A percentile compares a stretch with the other conserved stretches of the same genome.
phyloP scores from a whole-genome alignment of 1,140 invertebrate species.

The Planococcus citri region DNA sequence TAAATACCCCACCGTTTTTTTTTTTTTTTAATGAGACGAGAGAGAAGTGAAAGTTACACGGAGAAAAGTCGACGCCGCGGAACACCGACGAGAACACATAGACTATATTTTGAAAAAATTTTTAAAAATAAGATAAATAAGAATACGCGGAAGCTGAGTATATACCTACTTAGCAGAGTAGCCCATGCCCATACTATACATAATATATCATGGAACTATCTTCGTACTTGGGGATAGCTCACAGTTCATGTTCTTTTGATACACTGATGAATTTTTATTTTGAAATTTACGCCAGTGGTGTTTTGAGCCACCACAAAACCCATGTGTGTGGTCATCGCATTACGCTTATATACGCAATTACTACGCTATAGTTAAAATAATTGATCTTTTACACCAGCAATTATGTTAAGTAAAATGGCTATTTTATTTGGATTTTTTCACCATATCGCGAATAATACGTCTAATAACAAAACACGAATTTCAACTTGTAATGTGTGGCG shows the following conservation, averaged over 20 bases:
- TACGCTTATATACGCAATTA: not conserved
- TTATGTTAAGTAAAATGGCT: not conserved
- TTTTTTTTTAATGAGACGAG: no score
- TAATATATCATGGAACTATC: no score
- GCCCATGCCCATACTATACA: no score
- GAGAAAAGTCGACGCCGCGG: not conserved
- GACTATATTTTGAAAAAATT: slow-evolving; percentile 2
- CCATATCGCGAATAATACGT: not conserved
- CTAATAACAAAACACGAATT: not conserved
- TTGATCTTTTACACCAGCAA: not conserved
- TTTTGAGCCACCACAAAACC: no score
- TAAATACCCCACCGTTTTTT: not conserved
- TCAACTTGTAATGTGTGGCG: not conserved
- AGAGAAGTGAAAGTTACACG: not conserved
- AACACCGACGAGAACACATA: not conserved
- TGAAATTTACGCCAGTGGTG: not conserved
- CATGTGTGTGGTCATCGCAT: not conserved
- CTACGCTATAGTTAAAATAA: not conserved
- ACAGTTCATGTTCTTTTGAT: not conserved
- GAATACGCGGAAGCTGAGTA: not conserved
- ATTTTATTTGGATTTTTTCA: not conserved
- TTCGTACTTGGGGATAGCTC: no score
- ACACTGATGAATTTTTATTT: slow-evolving; percentile 8
- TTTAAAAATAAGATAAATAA: not conserved
- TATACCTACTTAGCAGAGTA: no score